Conservation (phyloP, 2,888 invertebrate genomes). For the Hirtodrosophila histrioides region DNA sequence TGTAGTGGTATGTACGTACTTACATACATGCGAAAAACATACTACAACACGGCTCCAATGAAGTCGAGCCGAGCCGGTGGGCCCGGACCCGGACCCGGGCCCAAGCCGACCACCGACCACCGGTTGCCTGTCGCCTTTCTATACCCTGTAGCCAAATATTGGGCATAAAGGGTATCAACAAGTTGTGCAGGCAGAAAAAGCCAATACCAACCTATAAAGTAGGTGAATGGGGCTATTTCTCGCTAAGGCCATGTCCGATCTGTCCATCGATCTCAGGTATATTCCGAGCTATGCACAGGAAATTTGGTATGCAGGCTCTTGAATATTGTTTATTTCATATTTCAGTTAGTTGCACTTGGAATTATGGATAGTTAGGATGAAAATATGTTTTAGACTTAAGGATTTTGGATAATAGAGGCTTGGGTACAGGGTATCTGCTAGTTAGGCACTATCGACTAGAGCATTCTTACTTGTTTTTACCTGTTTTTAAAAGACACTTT, state of each 20-base stretch:
- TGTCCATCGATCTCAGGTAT: no score
- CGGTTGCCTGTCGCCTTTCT: conserved; percentile 17
- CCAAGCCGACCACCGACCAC: conserved; percentile 8
- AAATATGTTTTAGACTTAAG: no score
- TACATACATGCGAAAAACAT: conserved; percentile 16
- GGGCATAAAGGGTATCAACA: neutral
- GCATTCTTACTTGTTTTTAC: conserved; percentile 54
- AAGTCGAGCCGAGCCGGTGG: conserved; percentile 9
- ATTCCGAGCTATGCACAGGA: no score
- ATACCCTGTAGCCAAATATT: conserved; percentile 15
- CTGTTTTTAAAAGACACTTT: conserved; percentile 69
- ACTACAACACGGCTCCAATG: conserved; percentile 28
- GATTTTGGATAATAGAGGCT: no score
- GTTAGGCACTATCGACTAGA: conserved; percentile 28
- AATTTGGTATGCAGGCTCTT: no score
- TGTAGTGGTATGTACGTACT: conserved; percentile 4
- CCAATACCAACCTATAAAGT: no score
- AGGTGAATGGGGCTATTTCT: no score
- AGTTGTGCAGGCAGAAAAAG: neutral
- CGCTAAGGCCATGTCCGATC: no score
- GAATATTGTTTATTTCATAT: no score
- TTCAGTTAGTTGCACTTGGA: no score
- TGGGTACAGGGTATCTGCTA: conserved; percentile 24
- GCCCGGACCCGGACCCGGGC: conserved; percentile 21
- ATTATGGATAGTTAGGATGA: no score